Evolutionary conservation across 1,140 invertebrate genomes (phyloP), one percentile per base, ranked within the genome.

Genomic region (Ruditapes philippinarum): DNA sequence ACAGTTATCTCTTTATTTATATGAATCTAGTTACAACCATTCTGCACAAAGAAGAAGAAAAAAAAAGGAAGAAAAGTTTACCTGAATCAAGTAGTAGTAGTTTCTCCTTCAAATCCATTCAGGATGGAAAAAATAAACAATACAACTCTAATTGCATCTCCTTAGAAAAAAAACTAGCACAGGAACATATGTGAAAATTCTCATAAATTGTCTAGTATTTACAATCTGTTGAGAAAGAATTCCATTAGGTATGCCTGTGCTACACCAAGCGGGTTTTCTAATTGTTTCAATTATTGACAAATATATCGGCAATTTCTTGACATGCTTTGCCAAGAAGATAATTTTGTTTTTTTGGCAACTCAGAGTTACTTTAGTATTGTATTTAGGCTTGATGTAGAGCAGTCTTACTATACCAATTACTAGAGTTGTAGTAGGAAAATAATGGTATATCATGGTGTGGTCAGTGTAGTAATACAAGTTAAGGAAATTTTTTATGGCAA

Each of bases 221-320:
- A 70, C 65, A 31, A 3, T 70, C 31, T 38, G 65, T 22, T 70
- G 36, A 33, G 36, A n/a, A 70, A 38, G 65, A 70, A 70, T 70
- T 36, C 65, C 65, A 70, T 70, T 38, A 70, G 36, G 65, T 70
- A 38, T 70, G n/a, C 65, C 65, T 70, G 28, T 33, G 38, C 33
- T 36, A 70, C 28, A 14, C 65, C 33, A 70, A 38, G 14, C 33
- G n/a, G n/a, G 38, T 70, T 70, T 33, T n/a, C 33, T 70, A 70
- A 70, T 70, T 70, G 65, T 70, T 70, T 70, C 65, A 70, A 70
- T 70, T 70, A 70, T 70, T 70, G 65, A 70, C 36, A 40, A 70
- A 70, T 28, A 70, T 70, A 70, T 70, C 19, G 33, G 65, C 19
- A 70, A 70, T 70, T 38, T 70, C 22, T 70, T 33, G 33, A 38